phyloP scores from a whole-genome alignment of 2,797 vertebrate genomes.

The Tangara arthus region DNA sequence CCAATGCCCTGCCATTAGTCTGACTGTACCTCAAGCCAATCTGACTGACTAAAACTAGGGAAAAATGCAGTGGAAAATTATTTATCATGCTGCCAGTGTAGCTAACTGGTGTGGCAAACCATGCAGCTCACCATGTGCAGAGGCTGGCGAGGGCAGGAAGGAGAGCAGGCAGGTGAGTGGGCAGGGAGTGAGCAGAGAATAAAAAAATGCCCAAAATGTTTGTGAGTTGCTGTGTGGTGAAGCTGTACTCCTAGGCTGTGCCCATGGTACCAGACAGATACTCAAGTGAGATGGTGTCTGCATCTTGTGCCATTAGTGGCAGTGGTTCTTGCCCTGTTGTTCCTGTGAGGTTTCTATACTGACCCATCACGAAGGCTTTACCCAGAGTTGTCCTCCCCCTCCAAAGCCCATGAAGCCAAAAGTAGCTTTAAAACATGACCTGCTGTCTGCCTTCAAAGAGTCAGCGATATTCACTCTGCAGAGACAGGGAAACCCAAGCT shows the following conservation, averaged over 20 bases:
- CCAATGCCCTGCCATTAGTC: background rate
- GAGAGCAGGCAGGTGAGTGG: background rate
- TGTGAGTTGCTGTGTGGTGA: background rate
- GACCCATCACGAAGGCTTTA: background rate
- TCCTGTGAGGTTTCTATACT: background rate
- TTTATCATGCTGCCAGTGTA: background rate
- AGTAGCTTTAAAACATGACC: background rate
- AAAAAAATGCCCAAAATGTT: background rate
- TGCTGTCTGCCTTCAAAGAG: background rate
- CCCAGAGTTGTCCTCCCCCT: background rate
- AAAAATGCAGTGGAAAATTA: background rate
- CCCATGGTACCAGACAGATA: background rate
- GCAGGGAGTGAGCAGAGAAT: background rate
- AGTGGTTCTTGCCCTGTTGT: fast-evolving
- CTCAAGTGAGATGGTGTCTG: background rate
- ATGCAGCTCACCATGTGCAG: background rate
- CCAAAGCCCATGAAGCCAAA: background rate
- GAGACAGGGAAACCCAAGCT: background rate
- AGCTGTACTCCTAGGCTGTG: background rate
- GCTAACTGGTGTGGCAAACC: background rate
- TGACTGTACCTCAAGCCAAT: background rate
- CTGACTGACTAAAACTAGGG: background rate
- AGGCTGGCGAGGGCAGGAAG: fast-evolving
- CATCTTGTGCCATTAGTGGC: background rate
- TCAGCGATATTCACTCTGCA: background rate